Evolutionary conservation across 2,113 vertebrate genomes (phyloP).

Genomic region (Eubucco bourcierii): DNA sequence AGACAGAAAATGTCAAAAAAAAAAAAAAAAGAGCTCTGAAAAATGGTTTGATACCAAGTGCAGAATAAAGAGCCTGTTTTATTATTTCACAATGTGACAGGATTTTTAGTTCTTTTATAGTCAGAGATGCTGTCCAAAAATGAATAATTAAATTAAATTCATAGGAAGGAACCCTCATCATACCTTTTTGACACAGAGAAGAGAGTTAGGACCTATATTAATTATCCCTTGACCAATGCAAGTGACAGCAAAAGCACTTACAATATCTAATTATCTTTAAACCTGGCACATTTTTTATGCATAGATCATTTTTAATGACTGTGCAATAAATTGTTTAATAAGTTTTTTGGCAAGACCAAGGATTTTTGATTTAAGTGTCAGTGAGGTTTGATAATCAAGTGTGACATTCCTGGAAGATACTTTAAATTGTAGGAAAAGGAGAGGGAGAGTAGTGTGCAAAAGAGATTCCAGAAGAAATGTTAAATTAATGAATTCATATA

Average conservation of each 20-base stretch:
- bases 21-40: background rate
- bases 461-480: too few species aligned
- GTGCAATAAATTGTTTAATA: too few species aligned
- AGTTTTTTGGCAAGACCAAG: too few species aligned
- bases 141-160: background rate
- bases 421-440: too few species aligned
- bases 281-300: background rate
- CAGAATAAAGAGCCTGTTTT: background rate
- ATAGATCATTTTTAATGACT: too few species aligned
- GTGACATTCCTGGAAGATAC: too few species aligned
- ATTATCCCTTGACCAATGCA: background rate
- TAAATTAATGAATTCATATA: too few species aligned
- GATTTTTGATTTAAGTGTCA: too few species aligned
- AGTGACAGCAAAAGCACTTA: background rate
- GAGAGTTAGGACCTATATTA: background rate
- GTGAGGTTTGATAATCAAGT: too few species aligned
- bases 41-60: background rate
- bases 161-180: background rate
- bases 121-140: background rate
- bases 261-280: background rate
- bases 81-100: background rate
- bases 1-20: constrained; percentile 37
- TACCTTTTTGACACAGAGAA: background rate
- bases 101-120: background rate
- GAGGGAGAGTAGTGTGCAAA: too few species aligned